A percentile compares a stretch with the other conserved stretches of the same genome.
Evolutionary conservation across 2,113 vertebrate species (phyloP).

Genomic region (Amblyopsis rosae): DNA sequence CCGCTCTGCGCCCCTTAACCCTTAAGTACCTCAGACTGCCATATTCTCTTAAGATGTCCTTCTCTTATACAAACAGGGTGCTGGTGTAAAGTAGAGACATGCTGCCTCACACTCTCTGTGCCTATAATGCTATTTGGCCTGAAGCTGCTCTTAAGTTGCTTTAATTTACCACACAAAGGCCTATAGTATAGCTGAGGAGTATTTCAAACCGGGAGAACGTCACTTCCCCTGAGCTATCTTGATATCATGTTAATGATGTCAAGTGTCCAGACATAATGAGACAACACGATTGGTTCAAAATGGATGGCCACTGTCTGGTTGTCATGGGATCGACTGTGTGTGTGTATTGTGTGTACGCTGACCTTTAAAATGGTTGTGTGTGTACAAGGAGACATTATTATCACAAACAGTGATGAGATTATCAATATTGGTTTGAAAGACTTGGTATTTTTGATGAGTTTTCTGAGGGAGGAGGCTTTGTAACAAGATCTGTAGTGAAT

Average conservation of each 20-base stretch:
- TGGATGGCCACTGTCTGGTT: slow-evolving; percentile 16
- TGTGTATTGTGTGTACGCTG: slow-evolving; percentile 22
- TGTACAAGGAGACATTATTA: neutral
- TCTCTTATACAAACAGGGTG: slow-evolving; percentile 29
- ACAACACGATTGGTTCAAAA: slow-evolving; percentile 8
- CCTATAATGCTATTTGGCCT: slow-evolving; percentile 69
- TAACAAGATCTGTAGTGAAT: slow-evolving; percentile 17
- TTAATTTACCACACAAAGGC: slow-evolving; percentile 47
- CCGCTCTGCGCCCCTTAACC: slow-evolving; percentile 25
- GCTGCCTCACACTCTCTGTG: slow-evolving; percentile 69
- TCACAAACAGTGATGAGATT: neutral
- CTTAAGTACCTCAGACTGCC: slow-evolving; percentile 67
- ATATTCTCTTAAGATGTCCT: slow-evolving; percentile 33
- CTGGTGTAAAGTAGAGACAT: slow-evolving; percentile 44
- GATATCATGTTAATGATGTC: slow-evolving; percentile 43
- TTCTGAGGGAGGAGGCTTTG: slow-evolving; percentile 12
- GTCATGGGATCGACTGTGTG: slow-evolving; percentile 18
- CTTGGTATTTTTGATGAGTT: slow-evolving; percentile 18
- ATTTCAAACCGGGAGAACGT: neutral
- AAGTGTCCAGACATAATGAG: slow-evolving; percentile 23
- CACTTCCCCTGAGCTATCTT: slow-evolving; percentile 49
- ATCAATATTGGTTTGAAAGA: slow-evolving; percentile 20
- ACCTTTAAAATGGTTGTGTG: slow-evolving; percentile 32
- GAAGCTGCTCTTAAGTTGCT: slow-evolving; percentile 44
- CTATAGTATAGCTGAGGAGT: slow-evolving; percentile 44